A percentile compares a stretch with the other conserved stretches of the same genome.
phyloP scores from a whole-genome alignment of 2,888 invertebrate species.

The Lymantria monacha region DNA sequence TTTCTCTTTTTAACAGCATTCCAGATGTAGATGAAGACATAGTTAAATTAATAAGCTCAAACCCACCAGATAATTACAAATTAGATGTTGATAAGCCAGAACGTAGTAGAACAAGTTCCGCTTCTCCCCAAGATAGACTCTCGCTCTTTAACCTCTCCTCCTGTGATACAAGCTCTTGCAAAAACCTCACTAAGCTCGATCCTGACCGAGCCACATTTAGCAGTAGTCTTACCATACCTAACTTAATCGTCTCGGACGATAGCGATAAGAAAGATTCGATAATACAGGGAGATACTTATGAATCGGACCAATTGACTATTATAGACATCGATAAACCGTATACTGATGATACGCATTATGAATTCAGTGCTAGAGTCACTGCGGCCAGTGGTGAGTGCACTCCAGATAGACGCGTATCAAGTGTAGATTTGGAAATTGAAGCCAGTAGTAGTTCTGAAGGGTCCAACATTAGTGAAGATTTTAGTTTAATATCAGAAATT shows the following conservation, averaged over 20 bases:
- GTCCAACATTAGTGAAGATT: slow-evolving; percentile 86
- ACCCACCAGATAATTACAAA: slow-evolving; percentile 53
- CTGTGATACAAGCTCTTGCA: slow-evolving; percentile 76
- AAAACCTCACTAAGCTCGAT: slow-evolving; percentile 64
- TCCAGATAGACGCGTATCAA: slow-evolving; percentile 68
- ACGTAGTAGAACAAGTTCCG: slow-evolving; percentile 53
- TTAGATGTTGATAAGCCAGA: slow-evolving; percentile 60
- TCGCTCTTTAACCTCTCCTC: slow-evolving; percentile 72
- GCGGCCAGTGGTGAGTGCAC: slow-evolving; percentile 68
- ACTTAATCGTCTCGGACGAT: slow-evolving; percentile 74
- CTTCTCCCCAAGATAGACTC: slow-evolving; percentile 62
- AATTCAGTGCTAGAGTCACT: slow-evolving; percentile 55
- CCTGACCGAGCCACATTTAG: slow-evolving; percentile 59
- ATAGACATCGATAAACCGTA: slow-evolving; percentile 84
- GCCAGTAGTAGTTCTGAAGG: slow-evolving; percentile 85
- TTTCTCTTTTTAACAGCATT: slow-evolving; percentile 58
- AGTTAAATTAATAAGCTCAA: slow-evolving; percentile 71
- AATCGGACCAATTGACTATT: slow-evolving; percentile 85
- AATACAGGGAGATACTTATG: slow-evolving; percentile 79
- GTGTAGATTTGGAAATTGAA: slow-evolving; percentile 75
- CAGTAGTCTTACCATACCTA: slow-evolving; percentile 76
- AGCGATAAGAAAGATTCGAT: slow-evolving; percentile 69
- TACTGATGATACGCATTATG: slow-evolving; percentile 72
- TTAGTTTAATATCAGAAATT: slow-evolving; percentile 87
- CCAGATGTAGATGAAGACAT: slow-evolving; percentile 81